Evolutionary conservation across 2,888 invertebrate genomes (phyloP).

Genomic region (Agrochola macilenta): DNA sequence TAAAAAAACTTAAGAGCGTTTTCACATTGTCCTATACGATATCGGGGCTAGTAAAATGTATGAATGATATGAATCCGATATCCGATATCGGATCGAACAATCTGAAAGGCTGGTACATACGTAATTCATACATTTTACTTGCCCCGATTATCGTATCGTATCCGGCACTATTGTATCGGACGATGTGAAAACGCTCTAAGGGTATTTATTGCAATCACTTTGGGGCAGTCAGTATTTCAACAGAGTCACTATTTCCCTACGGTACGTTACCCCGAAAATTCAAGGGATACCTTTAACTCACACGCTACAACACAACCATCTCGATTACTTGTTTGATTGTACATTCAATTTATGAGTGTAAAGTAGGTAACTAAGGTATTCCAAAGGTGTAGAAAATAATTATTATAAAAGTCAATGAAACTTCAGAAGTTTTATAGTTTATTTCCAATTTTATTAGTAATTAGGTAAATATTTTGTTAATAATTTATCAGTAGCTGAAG

Average conservation of each 20-base stretch:
- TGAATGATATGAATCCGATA: too few species aligned
- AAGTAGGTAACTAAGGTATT: conserved; percentile 13
- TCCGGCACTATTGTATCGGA: too few species aligned
- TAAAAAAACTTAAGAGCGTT: too few species aligned
- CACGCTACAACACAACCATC: conserved; percentile 35
- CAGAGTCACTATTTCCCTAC: background rate
- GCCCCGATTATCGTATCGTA: too few species aligned
- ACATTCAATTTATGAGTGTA: conserved; percentile 18
- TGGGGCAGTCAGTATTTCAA: conserved; percentile 10
- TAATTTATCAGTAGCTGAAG: too few species aligned
- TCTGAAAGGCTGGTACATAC: too few species aligned
- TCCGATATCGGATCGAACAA: too few species aligned
- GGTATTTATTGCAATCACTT: background rate
- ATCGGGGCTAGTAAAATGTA: too few species aligned
- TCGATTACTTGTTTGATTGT: conserved; percentile 33
- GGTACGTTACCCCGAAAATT: background rate
- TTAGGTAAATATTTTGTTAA: conserved; percentile 22
- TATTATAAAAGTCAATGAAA: background rate
- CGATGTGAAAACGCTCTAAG: too few species aligned
- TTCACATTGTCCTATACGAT: too few species aligned
- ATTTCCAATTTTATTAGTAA: conserved; percentile 21
- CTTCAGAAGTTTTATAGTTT: background rate
- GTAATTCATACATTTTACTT: too few species aligned
- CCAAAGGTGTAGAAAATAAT: background rate
- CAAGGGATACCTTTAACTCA: background rate